Base-by-base conservation (phyloP, 2,113 vertebrate genomes). In the Poecile atricapillus region DNA sequence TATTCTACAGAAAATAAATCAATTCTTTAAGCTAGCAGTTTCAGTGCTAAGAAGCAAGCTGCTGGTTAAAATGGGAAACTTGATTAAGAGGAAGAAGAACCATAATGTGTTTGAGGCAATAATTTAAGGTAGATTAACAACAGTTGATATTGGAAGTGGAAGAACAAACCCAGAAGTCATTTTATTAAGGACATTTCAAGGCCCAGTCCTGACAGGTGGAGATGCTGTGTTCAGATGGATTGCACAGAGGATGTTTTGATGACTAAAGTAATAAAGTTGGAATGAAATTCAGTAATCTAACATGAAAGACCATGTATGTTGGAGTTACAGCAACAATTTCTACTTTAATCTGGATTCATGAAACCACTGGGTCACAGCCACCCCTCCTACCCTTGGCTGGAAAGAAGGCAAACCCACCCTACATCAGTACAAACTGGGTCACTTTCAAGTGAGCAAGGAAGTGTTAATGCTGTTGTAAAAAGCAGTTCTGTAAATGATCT, bases 311-410 rank as follows among this genome's bases (percentile, higher is more conserved):
- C 63, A 69, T 8, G 55, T 41, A 53, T 14, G 33, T 28, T 89
- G 83, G 82, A 90, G 46, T 44, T 59, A 89, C 25, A 86, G 50
- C 35, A 93, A 43, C n/a, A 59, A 90, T 75, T 97, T 81, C 71
- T 59, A 55, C 60, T 94, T 93, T 30, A 90, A 89, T 83, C 60
- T 89, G 59, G 63, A 81, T 93, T 83, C 53, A 90, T 87, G 83
- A 43, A 89, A 67, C 59, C 46, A 22, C 20, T 83, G 58, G n/a
- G 28, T 58, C 73, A 62, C 46, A 92, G 30, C 18, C 59, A 69
- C 49, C 10, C 41, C 37, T 88, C 68, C 53, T 35, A 62, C 47
- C 43, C 35, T 27, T 24, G 49, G 37, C 58, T 20, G 9, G 33
- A 52, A 79, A 73, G 76, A 88, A 65, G 49, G 20, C n/a, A 65